These are phyloP conservation scores for Cosmia pyralina DNA, from an alignment of 2,888 invertebrate genomes.

Conservation along the genomic window DNA sequence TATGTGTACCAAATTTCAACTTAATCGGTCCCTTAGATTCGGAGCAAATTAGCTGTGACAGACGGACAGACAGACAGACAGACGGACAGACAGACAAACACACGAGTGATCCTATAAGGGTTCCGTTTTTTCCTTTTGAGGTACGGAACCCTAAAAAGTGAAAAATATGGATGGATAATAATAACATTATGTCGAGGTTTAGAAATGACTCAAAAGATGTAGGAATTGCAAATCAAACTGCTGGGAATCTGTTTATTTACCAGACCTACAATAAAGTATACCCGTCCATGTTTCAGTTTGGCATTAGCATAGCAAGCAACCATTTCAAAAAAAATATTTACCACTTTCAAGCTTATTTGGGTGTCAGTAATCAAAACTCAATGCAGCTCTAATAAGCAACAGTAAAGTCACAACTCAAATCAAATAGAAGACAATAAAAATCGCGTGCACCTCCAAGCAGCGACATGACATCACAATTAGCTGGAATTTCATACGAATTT, in stretches of 20 bases:
- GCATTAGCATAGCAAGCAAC: background rate
- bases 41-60: too few species aligned
- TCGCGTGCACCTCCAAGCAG: constrained; percentile 26
- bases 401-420: constrained; percentile 26
- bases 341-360: background rate
- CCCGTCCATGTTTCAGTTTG: background rate
- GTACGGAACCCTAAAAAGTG: too few species aligned
- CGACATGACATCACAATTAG: constrained; percentile 40
- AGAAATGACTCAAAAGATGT: background rate
- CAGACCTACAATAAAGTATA: background rate
- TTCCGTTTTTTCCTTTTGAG: too few species aligned
- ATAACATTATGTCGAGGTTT: background rate
- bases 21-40: too few species aligned
- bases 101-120: too few species aligned
- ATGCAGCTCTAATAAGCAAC: background rate
- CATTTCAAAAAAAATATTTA: background rate
- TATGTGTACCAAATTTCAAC: too few species aligned
- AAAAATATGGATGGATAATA: background rate
- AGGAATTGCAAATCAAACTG: background rate
- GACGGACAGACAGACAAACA: too few species aligned
- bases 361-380: background rate
- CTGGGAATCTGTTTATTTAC: background rate
- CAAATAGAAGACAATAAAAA: constrained; percentile 19
- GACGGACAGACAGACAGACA: too few species aligned
- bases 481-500: constrained; percentile 41